Conservation (phyloP, 2,797 vertebrate genomes). For the Parauchenoglanis punctatus region DNA sequence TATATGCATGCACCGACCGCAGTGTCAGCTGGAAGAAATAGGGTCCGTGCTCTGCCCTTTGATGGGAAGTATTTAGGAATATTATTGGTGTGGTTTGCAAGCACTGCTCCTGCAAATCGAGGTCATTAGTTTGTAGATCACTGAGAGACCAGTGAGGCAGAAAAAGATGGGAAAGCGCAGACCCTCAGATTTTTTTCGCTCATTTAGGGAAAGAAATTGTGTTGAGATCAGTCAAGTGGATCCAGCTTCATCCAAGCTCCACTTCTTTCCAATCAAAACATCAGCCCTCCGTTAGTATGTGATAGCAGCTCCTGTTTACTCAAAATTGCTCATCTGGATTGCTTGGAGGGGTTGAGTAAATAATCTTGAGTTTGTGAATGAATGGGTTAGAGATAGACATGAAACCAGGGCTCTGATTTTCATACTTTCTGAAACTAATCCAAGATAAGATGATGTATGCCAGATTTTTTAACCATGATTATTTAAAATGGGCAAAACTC, state of each 20-base stretch:
- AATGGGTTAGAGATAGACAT: not conserved
- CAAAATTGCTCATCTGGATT: slow-evolving; percentile 37
- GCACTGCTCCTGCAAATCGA: slow-evolving; percentile 34
- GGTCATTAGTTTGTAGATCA: slow-evolving; percentile 30
- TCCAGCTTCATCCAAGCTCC: slow-evolving; percentile 40
- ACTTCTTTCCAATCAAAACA: slow-evolving; percentile 43
- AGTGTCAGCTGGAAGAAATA: not conserved
- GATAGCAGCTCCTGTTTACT: slow-evolving; percentile 23
- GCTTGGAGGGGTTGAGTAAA: not conserved
- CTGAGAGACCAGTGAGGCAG: slow-evolving; percentile 2
- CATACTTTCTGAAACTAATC: not conserved
- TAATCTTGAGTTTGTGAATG: not conserved
- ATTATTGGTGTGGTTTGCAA: slow-evolving; percentile 37
- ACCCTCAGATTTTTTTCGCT: not conserved
- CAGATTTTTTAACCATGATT: not conserved
- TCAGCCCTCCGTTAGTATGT: slow-evolving; percentile 4
- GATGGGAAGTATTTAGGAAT: not conserved
- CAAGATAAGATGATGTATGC: not conserved
- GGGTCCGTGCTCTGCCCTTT: not conserved
- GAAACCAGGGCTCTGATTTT: not conserved
- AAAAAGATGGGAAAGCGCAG: not conserved
- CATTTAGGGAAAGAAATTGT: slow-evolving; percentile 10
- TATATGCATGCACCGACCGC: not conserved
- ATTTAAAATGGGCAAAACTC: not conserved
- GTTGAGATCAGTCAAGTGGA: slow-evolving; percentile 40